A percentile compares a stretch with the other conserved stretches of the same genome.
Evolutionary conservation across 2,888 invertebrate genomes (phyloP).

Genomic region (Argyra leucocephala): DNA sequence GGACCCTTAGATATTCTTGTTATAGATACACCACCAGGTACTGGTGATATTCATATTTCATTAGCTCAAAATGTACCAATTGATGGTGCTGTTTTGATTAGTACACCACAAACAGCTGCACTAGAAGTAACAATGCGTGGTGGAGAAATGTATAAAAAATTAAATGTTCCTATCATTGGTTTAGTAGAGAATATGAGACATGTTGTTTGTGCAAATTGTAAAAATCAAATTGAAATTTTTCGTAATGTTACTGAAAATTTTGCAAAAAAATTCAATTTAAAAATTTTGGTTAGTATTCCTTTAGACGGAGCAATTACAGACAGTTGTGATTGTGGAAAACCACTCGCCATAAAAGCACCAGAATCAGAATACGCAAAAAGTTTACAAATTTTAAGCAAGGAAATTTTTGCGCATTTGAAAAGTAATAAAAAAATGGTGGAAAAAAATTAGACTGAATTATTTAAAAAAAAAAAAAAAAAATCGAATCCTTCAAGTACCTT

Average conservation of each 20-base stretch:
- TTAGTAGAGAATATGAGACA: slow-evolving; percentile 85
- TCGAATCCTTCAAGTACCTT: neutral
- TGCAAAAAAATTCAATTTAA: slow-evolving; percentile 55
- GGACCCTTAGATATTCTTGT: slow-evolving; percentile 76
- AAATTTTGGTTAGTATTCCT: slow-evolving; percentile 53
- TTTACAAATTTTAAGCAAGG: slow-evolving; percentile 27
- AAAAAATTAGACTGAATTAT: neutral
- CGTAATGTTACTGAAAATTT: slow-evolving; percentile 55
- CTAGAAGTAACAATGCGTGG: slow-evolving; percentile 78
- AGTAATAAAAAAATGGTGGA: slow-evolving; percentile 7
- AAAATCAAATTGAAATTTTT: slow-evolving; percentile 62
- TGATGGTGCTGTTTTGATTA: slow-evolving; percentile 79
- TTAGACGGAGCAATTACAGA: slow-evolving; percentile 36
- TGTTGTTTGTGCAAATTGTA: slow-evolving; percentile 67
- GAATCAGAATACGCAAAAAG: slow-evolving; percentile 34
- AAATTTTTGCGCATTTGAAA: slow-evolving; percentile 24
- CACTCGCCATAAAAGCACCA: slow-evolving; percentile 34
- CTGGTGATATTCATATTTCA: slow-evolving; percentile 89
- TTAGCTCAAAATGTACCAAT: slow-evolving; percentile 81
- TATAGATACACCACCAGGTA: slow-evolving; percentile 93
- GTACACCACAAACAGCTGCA: slow-evolving; percentile 84
- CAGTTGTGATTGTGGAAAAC: slow-evolving; percentile 38
- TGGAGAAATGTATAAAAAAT: slow-evolving; percentile 76
- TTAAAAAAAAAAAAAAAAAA: slow-evolving; percentile 8
- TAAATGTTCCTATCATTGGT: slow-evolving; percentile 76